Percentiles rank a stretch among this genome's conserved stretches.
phyloP scores from a whole-genome alignment of 2,888 invertebrate species.

The Sylvicola cinctus region DNA sequence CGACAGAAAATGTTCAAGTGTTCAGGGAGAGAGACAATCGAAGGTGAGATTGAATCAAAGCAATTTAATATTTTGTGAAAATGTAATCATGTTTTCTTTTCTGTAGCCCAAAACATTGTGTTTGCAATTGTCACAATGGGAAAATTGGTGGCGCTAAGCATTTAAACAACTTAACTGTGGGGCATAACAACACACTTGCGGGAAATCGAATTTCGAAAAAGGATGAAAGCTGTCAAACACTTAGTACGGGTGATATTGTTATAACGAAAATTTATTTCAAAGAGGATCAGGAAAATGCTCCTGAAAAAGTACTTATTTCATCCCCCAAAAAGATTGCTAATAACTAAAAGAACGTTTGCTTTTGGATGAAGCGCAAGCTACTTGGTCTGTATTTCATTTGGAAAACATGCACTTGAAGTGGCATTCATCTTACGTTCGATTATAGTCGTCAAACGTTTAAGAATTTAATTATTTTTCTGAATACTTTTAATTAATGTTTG shows the following conservation, averaged over 20 bases:
- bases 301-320: slow-evolving; percentile 29
- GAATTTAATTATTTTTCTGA: no score
- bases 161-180: no score
- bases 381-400: no score
- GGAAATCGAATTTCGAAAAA: slow-evolving; percentile 7
- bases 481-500: no score
- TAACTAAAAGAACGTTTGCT: neutral
- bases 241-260: slow-evolving; percentile 82
- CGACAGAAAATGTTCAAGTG: slow-evolving; percentile 23
- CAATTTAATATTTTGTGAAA: no score
- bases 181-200: slow-evolving; percentile 5
- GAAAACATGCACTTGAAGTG: no score
- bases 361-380: no score
- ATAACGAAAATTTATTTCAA: slow-evolving; percentile 60
- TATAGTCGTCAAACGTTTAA: no score
- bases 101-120: slow-evolving; percentile 22
- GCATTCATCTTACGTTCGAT: no score
- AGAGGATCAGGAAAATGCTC: slow-evolving; percentile 33
- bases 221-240: slow-evolving; percentile 56
- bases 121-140: slow-evolving; percentile 13
- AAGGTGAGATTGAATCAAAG: no score
- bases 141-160: neutral
- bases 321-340: slow-evolving; percentile 25
- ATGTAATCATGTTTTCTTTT: no score
- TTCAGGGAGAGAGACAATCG: slow-evolving; percentile 19